These are phyloP conservation scores for Drosophila pallidifrons DNA, from an alignment of 1,140 invertebrate species.

Conservation along the genomic window DNA sequence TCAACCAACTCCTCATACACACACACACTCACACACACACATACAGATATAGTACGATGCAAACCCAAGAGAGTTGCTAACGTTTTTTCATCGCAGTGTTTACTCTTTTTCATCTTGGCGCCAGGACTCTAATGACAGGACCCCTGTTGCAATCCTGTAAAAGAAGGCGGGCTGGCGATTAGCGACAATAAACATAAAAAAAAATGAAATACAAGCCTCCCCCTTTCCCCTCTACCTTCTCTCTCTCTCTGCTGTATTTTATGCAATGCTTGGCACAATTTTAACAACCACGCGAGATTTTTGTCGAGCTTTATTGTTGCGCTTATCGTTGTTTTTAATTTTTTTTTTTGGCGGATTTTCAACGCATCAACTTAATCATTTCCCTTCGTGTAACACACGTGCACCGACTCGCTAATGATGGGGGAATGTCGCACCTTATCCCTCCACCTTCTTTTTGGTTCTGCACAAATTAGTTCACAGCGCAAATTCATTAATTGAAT, in stretches of 20 bases:
- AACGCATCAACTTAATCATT: conserved; percentile 14
- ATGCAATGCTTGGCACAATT: conserved; percentile 56
- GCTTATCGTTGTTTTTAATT: conserved; percentile 28
- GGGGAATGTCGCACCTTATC: too few species aligned
- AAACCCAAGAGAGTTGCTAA: conserved; percentile 79
- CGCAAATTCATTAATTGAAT: conserved; percentile 74
- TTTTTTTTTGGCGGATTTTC: conserved; percentile 62
- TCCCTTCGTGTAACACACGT: conserved; percentile 17
- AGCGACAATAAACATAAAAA: conserved; percentile 83
- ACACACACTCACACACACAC: conserved; percentile 6
- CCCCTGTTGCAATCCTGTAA: conserved; percentile 31
- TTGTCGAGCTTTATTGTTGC: conserved; percentile 63
- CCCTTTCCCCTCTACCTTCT: not conserved
- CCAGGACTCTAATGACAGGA: conserved; percentile 74
- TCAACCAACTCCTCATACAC: not conserved
- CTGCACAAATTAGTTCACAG: conserved; percentile 60
- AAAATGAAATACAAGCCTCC: conserved; percentile 67
- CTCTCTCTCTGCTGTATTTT: conserved; percentile 30
- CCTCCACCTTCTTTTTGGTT: conserved; percentile 17
- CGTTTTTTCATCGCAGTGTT: conserved; percentile 79
- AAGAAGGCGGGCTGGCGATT: conserved; percentile 47
- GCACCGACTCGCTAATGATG: conserved; percentile 28
- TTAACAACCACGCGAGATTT: conserved; percentile 73
- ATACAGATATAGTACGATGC: not conserved
- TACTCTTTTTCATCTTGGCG: conserved; percentile 80